Evolutionary conservation across 1,140 invertebrate genomes (phyloP).

Genomic region (Liolophura sinensis): DNA sequence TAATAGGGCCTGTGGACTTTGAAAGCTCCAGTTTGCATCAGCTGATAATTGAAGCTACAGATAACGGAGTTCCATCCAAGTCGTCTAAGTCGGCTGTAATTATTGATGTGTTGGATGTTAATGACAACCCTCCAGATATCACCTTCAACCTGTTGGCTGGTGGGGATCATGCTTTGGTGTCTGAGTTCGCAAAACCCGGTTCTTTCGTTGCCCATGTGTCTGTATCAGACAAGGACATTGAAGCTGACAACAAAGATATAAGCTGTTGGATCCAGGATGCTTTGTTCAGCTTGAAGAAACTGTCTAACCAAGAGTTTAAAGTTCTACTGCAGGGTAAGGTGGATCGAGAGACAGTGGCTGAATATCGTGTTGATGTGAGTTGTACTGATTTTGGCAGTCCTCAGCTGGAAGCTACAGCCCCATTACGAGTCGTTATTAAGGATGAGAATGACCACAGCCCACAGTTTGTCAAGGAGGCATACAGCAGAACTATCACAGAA

Average conservation of each 20-base stretch:
- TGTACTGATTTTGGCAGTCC: slow-evolving; percentile 92
- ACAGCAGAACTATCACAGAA: slow-evolving; percentile 29
- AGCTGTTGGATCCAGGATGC: slow-evolving; percentile 23
- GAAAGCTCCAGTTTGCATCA: slow-evolving; percentile 82
- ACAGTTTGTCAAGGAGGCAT: slow-evolving; percentile 68
- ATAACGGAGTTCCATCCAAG: slow-evolving; percentile 66
- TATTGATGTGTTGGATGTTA: slow-evolving; percentile 67
- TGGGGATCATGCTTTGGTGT: slow-evolving; percentile 29
- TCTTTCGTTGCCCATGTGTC: slow-evolving; percentile 42
- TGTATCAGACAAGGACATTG: slow-evolving; percentile 39
- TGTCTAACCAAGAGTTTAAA: slow-evolving; percentile 32
- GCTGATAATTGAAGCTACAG: slow-evolving; percentile 81
- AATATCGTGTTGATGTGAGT: slow-evolving; percentile 88
- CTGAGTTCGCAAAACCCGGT: slow-evolving; percentile 28
- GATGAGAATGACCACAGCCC: slow-evolving; percentile 97
- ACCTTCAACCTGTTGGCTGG: slow-evolving; percentile 57
- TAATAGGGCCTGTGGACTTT: slow-evolving; percentile 58
- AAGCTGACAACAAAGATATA: slow-evolving; percentile 33
- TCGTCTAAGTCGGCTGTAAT: slow-evolving; percentile 13
- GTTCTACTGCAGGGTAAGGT: slow-evolving; percentile 83
- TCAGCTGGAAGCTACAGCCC: slow-evolving; percentile 78
- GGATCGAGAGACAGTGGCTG: slow-evolving; percentile 81
- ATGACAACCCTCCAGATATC: slow-evolving; percentile 93
- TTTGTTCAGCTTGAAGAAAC: slow-evolving; percentile 28
- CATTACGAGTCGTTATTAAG: slow-evolving; percentile 85